A percentile compares a stretch with the other conserved stretches of the same genome.
Conservation (phyloP, 1,140 invertebrate genomes). For the Conus betulinus region DNA sequence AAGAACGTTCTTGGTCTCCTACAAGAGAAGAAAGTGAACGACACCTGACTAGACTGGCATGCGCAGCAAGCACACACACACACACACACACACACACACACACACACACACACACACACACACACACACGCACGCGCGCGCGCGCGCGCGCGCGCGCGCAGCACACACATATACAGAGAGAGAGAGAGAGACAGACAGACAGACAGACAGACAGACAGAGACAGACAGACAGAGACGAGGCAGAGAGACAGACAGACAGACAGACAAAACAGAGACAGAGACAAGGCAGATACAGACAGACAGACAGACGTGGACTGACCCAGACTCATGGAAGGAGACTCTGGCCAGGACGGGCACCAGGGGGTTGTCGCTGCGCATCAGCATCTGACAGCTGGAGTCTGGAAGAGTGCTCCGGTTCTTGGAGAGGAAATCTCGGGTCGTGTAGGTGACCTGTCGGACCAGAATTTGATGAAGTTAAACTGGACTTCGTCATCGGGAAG, state of each 20-base stretch:
- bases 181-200: not conserved
- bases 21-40: no score
- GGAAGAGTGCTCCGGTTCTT: not conserved
- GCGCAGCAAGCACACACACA: no score
- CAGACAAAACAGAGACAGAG: not conserved
- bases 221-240: no score
- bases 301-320: not conserved
- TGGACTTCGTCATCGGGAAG: no score
- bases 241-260: not conserved
- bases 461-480: no score
- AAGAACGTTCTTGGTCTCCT: no score
- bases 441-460: constrained; percentile 11
- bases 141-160: not conserved
- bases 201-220: not conserved
- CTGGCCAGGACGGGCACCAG: not conserved
- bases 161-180: no score
- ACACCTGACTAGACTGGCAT: no score
- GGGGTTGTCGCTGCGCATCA: constrained; percentile 15
- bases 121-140: no score
- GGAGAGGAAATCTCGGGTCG: constrained; percentile 14
- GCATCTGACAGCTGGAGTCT: not conserved
- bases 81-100: no score
- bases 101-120: no score
- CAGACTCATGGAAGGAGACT: not conserved
- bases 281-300: not conserved